Base-by-base conservation (phyloP, 2,888 invertebrate species). In the Polyommatus icarus region DNA sequence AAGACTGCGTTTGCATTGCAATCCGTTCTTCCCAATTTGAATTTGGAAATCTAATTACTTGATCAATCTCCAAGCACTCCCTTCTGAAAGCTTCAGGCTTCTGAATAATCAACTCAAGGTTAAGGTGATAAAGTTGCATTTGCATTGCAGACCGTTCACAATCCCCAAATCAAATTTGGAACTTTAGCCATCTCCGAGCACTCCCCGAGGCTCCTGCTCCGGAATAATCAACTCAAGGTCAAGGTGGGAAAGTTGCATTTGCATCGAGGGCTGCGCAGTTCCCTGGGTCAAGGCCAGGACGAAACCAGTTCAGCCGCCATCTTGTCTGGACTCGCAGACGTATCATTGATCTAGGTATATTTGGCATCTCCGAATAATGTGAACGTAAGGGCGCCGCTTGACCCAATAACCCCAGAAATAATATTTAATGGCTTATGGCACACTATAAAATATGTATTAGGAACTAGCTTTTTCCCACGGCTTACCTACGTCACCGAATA, bases 191-290 rank as follows among this genome's bases (percentile, higher is more conserved):
- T 72, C 36, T n/a, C 18, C 36, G 6, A 72, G 10, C 20, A 12
- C 72, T 67, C 46, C 40, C 71, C 36, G 71, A 36, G 40, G 46
- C 20, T 73, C 36, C 10, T n/a, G 36, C 8, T 40, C n/a, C 5
- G 0, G 32, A 67, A 61, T 67, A 32, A 59, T 29, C 15, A 57
- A 75, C 77, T 54, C 40, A 71, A 76, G 36, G 46, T 77, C 61
- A 36, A 76, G n/a, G 78, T 36, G 79, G 80, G 79, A 80, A 81
- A 78, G 80, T 80, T 79, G 80, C 80, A 80, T 80, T 81, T 80
- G 77, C 81, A 57, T 54, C 18, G 54, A 18, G 1, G 54, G 54
- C 67, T 29, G 67, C 67, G 67, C 67, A 67, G 72, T 36, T 40
- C 36, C n/a, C 40, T 61, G 40, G 67, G 75, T 76, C 77, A 75